Conservation (phyloP, 2,113 vertebrate species). For the Nicator chloris region DNA sequence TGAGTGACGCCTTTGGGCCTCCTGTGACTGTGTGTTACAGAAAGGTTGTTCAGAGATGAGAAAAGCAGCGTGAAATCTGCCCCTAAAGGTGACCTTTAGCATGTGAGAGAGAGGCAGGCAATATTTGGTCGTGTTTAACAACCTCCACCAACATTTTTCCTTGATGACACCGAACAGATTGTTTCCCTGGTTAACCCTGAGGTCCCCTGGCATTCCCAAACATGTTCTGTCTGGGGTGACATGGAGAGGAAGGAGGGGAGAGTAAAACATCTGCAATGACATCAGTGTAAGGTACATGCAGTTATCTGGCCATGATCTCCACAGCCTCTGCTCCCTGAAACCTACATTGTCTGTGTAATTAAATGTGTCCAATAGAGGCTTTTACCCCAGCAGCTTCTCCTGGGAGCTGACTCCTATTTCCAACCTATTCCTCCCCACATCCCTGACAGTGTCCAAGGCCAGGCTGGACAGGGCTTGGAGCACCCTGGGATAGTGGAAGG, state of each 20-base stretch:
- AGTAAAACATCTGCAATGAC: not conserved
- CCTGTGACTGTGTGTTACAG: not conserved
- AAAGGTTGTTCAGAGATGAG: not conserved
- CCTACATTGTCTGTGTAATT: not conserved
- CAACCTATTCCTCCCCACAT: not conserved
- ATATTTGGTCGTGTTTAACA: not conserved
- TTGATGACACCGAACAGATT: not conserved
- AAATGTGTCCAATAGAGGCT: not conserved
- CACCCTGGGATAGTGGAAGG: accelerated
- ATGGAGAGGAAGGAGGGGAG: not conserved
- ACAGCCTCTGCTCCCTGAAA: not conserved
- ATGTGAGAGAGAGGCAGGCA: not conserved
- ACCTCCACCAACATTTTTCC: not conserved
- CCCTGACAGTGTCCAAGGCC: not conserved
- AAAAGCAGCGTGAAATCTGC: not conserved
- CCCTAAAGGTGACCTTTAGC: not conserved
- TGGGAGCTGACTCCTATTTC: not conserved
- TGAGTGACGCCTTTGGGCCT: not conserved
- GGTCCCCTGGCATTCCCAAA: not conserved
- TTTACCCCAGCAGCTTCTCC: not conserved
- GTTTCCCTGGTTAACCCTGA: not conserved
- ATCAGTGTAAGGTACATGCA: not conserved
- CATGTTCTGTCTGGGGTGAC: not conserved
- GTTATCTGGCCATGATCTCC: not conserved
- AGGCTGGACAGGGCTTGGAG: accelerated